A percentile compares a stretch with the other conserved stretches of the same genome.
phyloP scores from a whole-genome alignment of 2,888 invertebrate species.

The Epinotia nisella region DNA sequence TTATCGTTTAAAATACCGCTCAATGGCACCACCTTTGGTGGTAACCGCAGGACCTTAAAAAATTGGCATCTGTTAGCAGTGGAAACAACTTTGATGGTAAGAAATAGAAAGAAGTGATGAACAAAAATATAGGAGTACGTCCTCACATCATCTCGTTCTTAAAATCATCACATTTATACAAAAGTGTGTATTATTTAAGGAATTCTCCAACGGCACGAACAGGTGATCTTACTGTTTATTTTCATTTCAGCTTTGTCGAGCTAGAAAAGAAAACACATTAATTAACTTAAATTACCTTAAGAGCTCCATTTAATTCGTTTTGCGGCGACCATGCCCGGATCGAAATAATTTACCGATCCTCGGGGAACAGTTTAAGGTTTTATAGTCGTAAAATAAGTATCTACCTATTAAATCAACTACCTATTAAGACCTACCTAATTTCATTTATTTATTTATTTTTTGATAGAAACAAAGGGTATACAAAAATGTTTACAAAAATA shows the following conservation, averaged over 20 bases:
- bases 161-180: too few relatives aligned
- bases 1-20: too few relatives aligned
- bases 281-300: constrained; percentile 28
- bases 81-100: too few relatives aligned
- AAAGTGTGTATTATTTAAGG: background rate
- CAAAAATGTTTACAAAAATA: too few relatives aligned
- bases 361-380: background rate
- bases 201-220: background rate
- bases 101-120: too few relatives aligned
- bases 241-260: background rate
- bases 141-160: too few relatives aligned
- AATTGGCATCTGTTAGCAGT: too few relatives aligned
- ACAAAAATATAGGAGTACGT: too few relatives aligned
- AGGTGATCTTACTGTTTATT: background rate
- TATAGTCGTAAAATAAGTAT: background rate
- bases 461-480: too few relatives aligned
- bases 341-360: constrained; percentile 3
- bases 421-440: background rate
- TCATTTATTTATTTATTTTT: background rate
- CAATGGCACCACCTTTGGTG: too few relatives aligned
- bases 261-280: constrained; percentile 5
- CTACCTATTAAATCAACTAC: background rate
- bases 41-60: too few relatives aligned
- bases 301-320: constrained; percentile 35
- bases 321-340: constrained; percentile 7